Base-by-base conservation (phyloP, 2,888 invertebrate genomes). In the Nomada flava region DNA sequence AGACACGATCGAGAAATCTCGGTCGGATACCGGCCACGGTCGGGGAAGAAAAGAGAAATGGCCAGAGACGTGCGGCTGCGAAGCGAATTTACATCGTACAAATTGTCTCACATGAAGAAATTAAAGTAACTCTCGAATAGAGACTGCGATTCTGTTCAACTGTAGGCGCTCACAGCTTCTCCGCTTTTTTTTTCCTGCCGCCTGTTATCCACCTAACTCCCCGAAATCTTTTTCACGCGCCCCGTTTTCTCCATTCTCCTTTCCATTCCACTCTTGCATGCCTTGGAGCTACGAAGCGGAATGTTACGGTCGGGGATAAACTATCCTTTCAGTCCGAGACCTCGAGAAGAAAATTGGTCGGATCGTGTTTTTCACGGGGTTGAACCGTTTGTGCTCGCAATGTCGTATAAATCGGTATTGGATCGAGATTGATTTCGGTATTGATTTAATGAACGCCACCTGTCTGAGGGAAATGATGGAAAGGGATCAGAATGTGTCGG, bases 81-180 rank as follows among this genome's bases (percentile, higher is more conserved):
- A 57, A 52, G 42, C 23, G 20, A 64, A 57, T 67, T 53, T 63
- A 42, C 53, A 72, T 64, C 20, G n/a, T 64, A 69, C 59, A 69
- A 75, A 69, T 75, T 62, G 62, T 55, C 71, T 18, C 26, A n/a
- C 44, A 15, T 26, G 74, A 57, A 60, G 57, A 47, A 80, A 83
- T 83, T 80, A 76, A 83, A 76, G 70, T 86, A 76, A 29, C 59
- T 29, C 36, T 71, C 63, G 36, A 23, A 79, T 60, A 76, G 55
- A 53, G 7, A 36, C n/a, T 20, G 36, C 62, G 50, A 62, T 72
- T 50, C 69, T 44, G 26, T 72, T 59, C 60, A 44, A 36, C 52
- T 53, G 36, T 44, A 59, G 72, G 50, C 52, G 52, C 60, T 72
- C 59, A 18, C 53, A 60, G 63, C 36, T 72, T 72, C 57, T 57